Evolutionary conservation across 2,113 vertebrate species (phyloP).

Genomic region (Cyprinus carpio): DNA sequence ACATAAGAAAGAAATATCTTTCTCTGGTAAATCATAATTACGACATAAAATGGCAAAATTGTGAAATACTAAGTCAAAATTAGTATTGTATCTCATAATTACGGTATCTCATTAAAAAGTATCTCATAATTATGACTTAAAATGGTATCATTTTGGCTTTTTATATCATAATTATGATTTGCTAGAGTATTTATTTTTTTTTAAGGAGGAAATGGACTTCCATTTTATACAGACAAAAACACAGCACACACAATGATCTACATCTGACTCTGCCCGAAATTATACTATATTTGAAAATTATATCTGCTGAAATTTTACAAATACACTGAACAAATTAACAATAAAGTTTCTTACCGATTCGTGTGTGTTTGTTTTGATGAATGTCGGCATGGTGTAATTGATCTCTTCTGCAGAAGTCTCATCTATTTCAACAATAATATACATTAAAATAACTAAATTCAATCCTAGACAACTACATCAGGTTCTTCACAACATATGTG

Average conservation of each 20-base stretch:
- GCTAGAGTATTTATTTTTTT: neutral
- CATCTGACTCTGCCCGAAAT: too few species aligned
- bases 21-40: too few species aligned
- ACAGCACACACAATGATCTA: neutral
- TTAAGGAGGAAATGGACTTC: neutral
- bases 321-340: neutral
- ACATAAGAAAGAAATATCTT: neutral
- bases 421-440: too few species aligned
- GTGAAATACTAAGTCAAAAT: too few species aligned
- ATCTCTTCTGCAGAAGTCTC: neutral
- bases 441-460: neutral
- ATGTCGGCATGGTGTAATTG: neutral
- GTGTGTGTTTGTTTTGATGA: neutral
- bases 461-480: too few species aligned
- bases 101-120: too few species aligned
- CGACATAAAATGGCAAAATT: too few species aligned
- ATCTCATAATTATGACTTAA: neutral
- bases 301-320: too few species aligned
- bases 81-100: too few species aligned
- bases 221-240: neutral
- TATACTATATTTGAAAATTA: too few species aligned
- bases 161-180: neutral
- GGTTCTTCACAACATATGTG: too few species aligned
- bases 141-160: too few species aligned
- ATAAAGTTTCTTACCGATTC: neutral